Evolutionary conservation across 2,797 vertebrate genomes (phyloP).

Genomic region (Syngnathus acus): DNA sequence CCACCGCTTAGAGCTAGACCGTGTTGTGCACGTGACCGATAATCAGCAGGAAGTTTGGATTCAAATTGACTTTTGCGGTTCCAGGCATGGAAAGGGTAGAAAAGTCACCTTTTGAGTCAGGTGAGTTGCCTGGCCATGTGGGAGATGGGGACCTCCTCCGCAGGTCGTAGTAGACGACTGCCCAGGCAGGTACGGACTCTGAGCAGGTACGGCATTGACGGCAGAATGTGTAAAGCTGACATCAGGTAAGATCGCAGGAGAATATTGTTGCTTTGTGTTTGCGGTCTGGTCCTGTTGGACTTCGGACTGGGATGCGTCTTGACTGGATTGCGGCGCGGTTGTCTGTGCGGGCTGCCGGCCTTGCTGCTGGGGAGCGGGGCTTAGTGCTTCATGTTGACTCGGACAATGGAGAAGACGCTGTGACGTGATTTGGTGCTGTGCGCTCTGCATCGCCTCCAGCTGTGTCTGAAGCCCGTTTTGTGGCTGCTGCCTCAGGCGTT

Average conservation of each 20-base stretch:
- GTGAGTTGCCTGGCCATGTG: slow-evolving; percentile 36
- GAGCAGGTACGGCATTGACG: slow-evolving; percentile 32
- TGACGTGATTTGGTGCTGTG: slow-evolving; percentile 33
- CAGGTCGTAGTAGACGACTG: slow-evolving; percentile 29
- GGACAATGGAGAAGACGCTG: slow-evolving; percentile 27
- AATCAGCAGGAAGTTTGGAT: neutral
- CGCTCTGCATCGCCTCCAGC: slow-evolving; percentile 31
- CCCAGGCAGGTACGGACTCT: slow-evolving; percentile 42
- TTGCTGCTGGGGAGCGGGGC: slow-evolving; percentile 31
- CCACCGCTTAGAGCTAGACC: too few relatives aligned
- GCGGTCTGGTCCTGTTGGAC: slow-evolving; percentile 17
- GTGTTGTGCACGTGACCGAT: too few relatives aligned
- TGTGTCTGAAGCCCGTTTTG: slow-evolving; percentile 37
- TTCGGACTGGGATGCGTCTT: slow-evolving; percentile 13
- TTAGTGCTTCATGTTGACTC: slow-evolving; percentile 38
- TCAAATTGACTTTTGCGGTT: neutral
- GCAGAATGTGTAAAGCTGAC: slow-evolving; percentile 50
- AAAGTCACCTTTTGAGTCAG: slow-evolving; percentile 42
- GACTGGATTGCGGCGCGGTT: slow-evolving; percentile 22
- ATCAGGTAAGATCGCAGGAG: slow-evolving; percentile 24
- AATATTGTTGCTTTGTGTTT: slow-evolving; percentile 39
- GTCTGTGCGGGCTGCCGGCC: slow-evolving; percentile 25
- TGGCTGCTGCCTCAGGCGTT: slow-evolving; percentile 24
- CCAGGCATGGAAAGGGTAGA: neutral
- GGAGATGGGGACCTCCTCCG: too few relatives aligned